Evolutionary conservation across 2,888 invertebrate genomes (phyloP).

Genomic region (Drosophila multiciliata): DNA sequence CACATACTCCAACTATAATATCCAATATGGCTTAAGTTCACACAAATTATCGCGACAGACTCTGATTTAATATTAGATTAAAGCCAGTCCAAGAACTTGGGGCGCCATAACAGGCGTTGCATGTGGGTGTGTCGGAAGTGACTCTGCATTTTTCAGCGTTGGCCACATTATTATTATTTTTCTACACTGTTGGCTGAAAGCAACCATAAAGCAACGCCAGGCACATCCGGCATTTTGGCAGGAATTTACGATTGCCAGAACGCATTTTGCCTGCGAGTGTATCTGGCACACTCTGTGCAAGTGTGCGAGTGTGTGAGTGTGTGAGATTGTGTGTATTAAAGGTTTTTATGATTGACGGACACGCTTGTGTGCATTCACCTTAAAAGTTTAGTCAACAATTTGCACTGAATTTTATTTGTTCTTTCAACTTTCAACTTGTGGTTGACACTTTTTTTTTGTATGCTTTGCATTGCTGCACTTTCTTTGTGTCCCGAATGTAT

Average conservation of each 20-base stretch:
- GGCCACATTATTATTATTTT: conserved; percentile 9
- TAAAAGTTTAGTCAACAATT: conserved; percentile 33
- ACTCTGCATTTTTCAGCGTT: conserved; percentile 43
- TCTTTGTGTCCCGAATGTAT: conserved; percentile 58
- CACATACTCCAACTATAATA: neutral
- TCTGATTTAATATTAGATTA: neutral
- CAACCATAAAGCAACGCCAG: conserved; percentile 67
- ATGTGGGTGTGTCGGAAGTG: conserved; percentile 53
- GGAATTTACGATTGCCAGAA: conserved; percentile 61
- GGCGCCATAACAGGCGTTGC: conserved; percentile 14
- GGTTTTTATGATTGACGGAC: conserved; percentile 61
- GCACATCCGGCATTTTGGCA: conserved; percentile 71
- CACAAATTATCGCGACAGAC: conserved; percentile 2
- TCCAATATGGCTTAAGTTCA: neutral
- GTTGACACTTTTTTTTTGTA: conserved; percentile 59
- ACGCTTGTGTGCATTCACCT: conserved; percentile 61
- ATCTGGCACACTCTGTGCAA: neutral
- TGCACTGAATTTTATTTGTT: conserved; percentile 65
- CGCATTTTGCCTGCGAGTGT: conserved; percentile 14
- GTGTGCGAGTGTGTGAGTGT: conserved; percentile 8
- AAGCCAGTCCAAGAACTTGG: conserved; percentile 1
- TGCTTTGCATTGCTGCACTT: conserved; percentile 19
- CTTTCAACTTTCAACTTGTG: conserved; percentile 65
- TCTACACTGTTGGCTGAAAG: conserved; percentile 43
- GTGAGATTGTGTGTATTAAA: conserved; percentile 10